Conservation (phyloP, 2,797 vertebrate genomes). For the Gallinago stenura region DNA sequence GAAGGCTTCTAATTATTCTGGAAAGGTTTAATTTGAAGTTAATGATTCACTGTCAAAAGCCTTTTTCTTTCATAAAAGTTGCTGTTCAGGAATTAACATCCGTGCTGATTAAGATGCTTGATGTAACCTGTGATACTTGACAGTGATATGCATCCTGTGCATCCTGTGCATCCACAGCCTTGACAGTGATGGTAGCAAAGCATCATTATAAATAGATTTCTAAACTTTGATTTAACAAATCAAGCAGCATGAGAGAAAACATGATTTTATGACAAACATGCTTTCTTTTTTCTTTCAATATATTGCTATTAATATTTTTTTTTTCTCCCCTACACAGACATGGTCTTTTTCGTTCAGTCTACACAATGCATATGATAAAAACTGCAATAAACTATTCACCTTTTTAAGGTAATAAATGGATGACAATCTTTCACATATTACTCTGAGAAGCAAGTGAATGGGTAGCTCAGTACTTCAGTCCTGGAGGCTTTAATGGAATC, state of each 20-base stretch:
- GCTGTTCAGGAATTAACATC: background rate
- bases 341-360: background rate
- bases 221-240: background rate
- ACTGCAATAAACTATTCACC: background rate
- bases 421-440: background rate
- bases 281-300: background rate
- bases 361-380: background rate
- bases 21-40: background rate
- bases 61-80: background rate
- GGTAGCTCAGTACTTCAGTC: background rate
- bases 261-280: background rate
- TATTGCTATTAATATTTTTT: background rate
- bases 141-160: background rate
- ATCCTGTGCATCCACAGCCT: no score
- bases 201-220: background rate
- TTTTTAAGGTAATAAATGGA: background rate
- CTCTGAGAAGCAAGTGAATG: background rate
- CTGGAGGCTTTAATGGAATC: background rate
- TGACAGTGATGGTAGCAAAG: background rate
- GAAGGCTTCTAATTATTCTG: background rate
- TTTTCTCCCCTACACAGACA: background rate
- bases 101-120: background rate
- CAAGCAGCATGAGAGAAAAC: background rate
- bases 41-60: background rate
- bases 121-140: background rate